A percentile compares a stretch with the other conserved stretches of the same genome.
Conservation (phyloP, 1,140 invertebrate genomes). For the Adelges cooleyi region DNA sequence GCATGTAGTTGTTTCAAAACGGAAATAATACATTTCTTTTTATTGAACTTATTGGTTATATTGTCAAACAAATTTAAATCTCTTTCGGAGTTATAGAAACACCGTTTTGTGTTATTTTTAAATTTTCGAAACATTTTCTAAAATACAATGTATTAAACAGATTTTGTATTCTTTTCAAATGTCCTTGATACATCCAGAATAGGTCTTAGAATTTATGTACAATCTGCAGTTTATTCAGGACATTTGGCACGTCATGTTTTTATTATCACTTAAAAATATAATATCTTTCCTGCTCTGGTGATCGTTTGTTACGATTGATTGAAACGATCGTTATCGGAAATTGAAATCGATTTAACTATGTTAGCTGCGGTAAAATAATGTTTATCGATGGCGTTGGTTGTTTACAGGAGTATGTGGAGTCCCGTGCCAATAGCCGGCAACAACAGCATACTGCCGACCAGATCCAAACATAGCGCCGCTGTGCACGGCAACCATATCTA, state of each 20-base stretch:
- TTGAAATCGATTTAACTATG: too few relatives aligned
- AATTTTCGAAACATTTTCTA: too few relatives aligned
- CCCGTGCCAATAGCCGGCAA: slow-evolving; percentile 31
- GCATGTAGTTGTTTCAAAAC: too few relatives aligned
- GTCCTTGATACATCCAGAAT: too few relatives aligned
- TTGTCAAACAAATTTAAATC: too few relatives aligned
- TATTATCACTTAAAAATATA: neutral
- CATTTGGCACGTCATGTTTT: neutral
- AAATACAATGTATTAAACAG: too few relatives aligned
- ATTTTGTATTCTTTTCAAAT: too few relatives aligned
- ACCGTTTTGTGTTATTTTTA: too few relatives aligned
- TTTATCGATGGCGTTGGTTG: neutral
- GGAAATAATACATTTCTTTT: too few relatives aligned
- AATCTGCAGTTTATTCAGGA: neutral
- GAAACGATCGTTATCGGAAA: neutral
- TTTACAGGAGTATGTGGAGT: slow-evolving; percentile 33
- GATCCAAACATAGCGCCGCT: slow-evolving; percentile 67
- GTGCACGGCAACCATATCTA: slow-evolving; percentile 61
- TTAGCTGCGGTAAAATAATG: too few relatives aligned
- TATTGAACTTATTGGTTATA: too few relatives aligned
- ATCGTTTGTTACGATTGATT: neutral
- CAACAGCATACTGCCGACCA: slow-evolving; percentile 32
- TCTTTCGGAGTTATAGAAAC: too few relatives aligned
- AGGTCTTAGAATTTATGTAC: neutral
- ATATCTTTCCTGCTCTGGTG: neutral